Conservation (phyloP, 2,797 vertebrate species). For the Florisuga fusca region DNA sequence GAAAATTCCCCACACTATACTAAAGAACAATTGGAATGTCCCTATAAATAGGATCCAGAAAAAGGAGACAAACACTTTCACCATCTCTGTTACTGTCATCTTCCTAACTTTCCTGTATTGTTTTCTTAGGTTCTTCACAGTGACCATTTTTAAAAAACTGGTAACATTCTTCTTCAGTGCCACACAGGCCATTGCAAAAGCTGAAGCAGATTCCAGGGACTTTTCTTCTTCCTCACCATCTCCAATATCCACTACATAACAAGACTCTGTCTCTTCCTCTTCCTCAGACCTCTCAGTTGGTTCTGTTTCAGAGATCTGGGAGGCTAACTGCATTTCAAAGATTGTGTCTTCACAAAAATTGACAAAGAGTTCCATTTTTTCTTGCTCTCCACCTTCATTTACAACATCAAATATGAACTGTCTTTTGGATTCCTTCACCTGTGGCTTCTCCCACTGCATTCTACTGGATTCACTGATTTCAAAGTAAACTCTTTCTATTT, state of each 20-base stretch:
- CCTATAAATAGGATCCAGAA: constrained; percentile 92
- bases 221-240: constrained; percentile 83
- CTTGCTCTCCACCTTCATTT: constrained; percentile 97
- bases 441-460: constrained; percentile 99
- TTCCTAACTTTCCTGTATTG: constrained; percentile 90
- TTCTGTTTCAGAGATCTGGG: constrained; percentile 95
- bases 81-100: constrained; percentile 91
- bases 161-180: constrained; percentile 86
- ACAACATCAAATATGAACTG: constrained; percentile 99
- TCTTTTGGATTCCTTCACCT: constrained; percentile 97
- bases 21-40: constrained; percentile 87
- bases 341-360: constrained; percentile 99
- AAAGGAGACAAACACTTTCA: constrained; percentile 90
- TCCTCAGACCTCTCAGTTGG: constrained; percentile 87
- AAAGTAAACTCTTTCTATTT: constrained; percentile 98
- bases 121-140: constrained; percentile 88
- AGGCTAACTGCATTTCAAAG: constrained; percentile 98
- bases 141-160: constrained; percentile 85
- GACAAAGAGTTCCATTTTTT: constrained; percentile 99
- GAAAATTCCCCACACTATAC: constrained; percentile 91
- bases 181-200: constrained; percentile 89
- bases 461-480: constrained; percentile 98
- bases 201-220: constrained; percentile 88
- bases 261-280: constrained; percentile 82
- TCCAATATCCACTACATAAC: constrained; percentile 78